phyloP scores from a whole-genome alignment of 2,113 vertebrate species.

The Chlorocebus sabaeus region DNA sequence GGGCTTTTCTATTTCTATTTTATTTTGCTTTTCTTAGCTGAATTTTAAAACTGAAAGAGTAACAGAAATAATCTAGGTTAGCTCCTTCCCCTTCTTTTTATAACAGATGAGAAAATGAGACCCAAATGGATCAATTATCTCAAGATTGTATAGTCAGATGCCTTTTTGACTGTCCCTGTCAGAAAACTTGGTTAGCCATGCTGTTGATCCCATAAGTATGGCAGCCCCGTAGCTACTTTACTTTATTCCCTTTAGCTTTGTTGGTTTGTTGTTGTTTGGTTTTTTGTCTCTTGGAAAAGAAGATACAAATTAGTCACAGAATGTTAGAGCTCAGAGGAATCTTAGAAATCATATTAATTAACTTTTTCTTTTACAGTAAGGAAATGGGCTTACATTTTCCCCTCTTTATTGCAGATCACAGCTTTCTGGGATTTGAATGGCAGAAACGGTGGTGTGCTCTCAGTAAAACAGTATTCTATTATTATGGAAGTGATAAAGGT shows the following conservation, averaged over 20 bases:
- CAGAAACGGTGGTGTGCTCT: slow-evolving; percentile 98
- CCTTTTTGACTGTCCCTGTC: neutral
- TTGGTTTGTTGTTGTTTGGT: neutral
- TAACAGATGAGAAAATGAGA: slow-evolving; percentile 25
- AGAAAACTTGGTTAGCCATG: neutral
- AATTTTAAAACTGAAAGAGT: slow-evolving; percentile 27
- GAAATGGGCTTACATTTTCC: neutral
- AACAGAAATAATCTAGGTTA: slow-evolving; percentile 3
- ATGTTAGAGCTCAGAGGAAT: neutral
- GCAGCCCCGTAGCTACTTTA: neutral
- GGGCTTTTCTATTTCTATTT: neutral
- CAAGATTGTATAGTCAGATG: neutral
- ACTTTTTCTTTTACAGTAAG: neutral
- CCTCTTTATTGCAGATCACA: slow-evolving; percentile 89
- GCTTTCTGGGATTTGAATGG: slow-evolving; percentile 97
- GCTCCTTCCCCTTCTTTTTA: neutral
- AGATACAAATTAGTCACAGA: neutral
- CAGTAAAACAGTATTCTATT: slow-evolving; percentile 92
- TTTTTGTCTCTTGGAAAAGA: neutral
- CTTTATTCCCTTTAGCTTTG: neutral
- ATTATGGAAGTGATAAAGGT: slow-evolving; percentile 98
- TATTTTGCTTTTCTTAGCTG: slow-evolving; percentile 10
- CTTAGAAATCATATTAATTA: neutral
- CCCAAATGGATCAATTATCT: neutral
- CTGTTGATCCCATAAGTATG: neutral